Evolutionary conservation across 2,888 invertebrate species (phyloP).

Genomic region (Torymus texanus): DNA sequence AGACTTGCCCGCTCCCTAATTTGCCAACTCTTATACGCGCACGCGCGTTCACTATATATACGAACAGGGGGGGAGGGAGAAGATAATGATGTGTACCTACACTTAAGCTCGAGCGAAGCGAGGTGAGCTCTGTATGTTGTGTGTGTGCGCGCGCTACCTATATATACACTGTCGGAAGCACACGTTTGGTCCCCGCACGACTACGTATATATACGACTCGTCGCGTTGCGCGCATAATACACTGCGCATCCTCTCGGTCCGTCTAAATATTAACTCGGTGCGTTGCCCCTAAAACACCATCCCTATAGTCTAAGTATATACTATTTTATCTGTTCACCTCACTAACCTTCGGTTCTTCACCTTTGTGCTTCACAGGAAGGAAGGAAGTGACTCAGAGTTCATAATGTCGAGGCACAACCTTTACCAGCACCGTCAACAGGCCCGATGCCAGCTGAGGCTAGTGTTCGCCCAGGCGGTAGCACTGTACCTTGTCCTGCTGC

Average conservation of each 20-base stretch:
- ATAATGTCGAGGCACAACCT: background rate
- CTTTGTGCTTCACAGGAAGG: no score
- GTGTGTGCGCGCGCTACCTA: background rate
- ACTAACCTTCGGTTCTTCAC: no score
- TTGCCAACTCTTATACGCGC: constrained; percentile 34
- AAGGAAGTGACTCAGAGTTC: no score
- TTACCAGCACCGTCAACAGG: constrained; percentile 3
- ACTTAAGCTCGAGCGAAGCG: constrained; percentile 41
- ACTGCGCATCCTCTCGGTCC: background rate
- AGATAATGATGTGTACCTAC: constrained; percentile 64
- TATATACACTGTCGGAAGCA: constrained; percentile 9
- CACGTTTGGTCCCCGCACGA: constrained; percentile 7
- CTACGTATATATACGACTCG: background rate
- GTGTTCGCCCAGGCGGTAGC: constrained; percentile 58
- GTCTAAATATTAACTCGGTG: constrained; percentile 14
- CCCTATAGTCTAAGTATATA: background rate
- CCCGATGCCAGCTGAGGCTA: constrained; percentile 61
- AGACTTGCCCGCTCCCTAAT: constrained; percentile 43
- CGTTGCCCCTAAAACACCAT: background rate
- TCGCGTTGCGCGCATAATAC: background rate
- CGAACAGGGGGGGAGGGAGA: background rate
- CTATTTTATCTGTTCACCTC: background rate
- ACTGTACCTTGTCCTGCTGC: background rate
- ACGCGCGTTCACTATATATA: background rate
- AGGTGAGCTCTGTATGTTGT: constrained; percentile 6